Base-by-base conservation (phyloP, 30 jellyfish, hydroid and myxozoan species). In the Hydractinia echinata region DNA sequence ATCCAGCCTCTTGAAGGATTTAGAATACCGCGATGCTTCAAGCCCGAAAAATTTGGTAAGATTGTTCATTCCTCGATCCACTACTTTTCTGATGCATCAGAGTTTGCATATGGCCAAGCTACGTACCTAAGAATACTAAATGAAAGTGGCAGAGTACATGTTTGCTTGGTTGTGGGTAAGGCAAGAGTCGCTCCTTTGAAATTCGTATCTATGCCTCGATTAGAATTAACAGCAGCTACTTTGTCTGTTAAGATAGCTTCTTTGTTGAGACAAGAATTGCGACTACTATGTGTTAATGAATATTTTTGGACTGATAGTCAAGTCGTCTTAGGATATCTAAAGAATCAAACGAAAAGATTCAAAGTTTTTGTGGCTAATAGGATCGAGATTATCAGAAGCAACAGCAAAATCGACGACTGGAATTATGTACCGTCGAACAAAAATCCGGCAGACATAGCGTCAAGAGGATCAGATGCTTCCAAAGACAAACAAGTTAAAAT, bases 31-130 rank as follows among this genome's bases (percentile, higher is more conserved):
- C 64, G 89, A 19, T 82, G 89, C 66, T 72, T 52, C 81, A 72
- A 73, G 89, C 89, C 90, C 51, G 68, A 54, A 16, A 53, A 61
- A 52, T 82, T 82, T 53, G 89, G 79, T 20, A 60, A 73, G 71
- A 14, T 21, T 21, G 53, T 11, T 14, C 52, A 14, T 14, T 14
- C 53, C 21, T 68, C 79, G 21, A 15, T 82, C 39, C 90, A 82
- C 73, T 80, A 73, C 71, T 82, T 82, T 61, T 73, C 89, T 54
- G 89, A 82, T 73, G 90, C 89, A 56, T 54, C 54, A 53, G 66
- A 54, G 55, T 4, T n/a, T 54, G 87, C 88, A 15, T 73, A 83
- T 74, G 89, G 91, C 10, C 19, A 21, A 16, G 76, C 18, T 13
- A 18, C 19, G 16, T 73, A 50, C 49, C 55, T 51, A 15, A 11